phyloP scores from a whole-genome alignment of 2,888 invertebrate species.

The Drosophila birchii region DNA sequence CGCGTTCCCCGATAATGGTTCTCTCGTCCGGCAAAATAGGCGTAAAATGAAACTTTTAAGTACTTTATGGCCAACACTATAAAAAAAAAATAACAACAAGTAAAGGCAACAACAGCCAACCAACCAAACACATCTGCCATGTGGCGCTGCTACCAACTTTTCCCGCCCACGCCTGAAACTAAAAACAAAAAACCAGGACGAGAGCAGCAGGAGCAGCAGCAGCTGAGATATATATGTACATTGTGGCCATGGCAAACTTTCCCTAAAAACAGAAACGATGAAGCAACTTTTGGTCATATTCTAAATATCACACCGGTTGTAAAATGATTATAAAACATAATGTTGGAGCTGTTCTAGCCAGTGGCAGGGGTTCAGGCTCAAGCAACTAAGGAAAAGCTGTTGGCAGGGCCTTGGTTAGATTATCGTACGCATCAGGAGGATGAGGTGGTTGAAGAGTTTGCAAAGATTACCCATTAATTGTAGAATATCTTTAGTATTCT shows the following conservation, averaged over 20 bases:
- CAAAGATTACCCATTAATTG: background rate
- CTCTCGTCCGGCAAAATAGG: constrained; percentile 74
- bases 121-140: constrained; percentile 73
- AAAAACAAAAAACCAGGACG: constrained; percentile 49
- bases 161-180: constrained; percentile 54
- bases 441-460: background rate
- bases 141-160: constrained; percentile 68
- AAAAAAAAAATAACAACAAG: constrained; percentile 56
- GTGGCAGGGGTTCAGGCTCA: background rate
- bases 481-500: no score
- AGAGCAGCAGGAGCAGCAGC: constrained; percentile 7
- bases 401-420: background rate
- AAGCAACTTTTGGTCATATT: constrained; percentile 71
- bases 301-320: constrained; percentile 77
- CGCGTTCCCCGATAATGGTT: constrained; percentile 66
- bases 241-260: constrained; percentile 59
- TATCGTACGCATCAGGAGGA: background rate
- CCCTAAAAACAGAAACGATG: constrained; percentile 52
- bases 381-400: constrained; percentile 2
- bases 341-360: constrained; percentile 35
- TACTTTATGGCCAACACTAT: constrained; percentile 79
- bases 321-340: constrained; percentile 81
- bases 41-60: constrained; percentile 83
- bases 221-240: constrained; percentile 37
- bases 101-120: constrained; percentile 40